Base-by-base conservation (phyloP, 2,797 vertebrate genomes). In the Phalloptychus januarius region DNA sequence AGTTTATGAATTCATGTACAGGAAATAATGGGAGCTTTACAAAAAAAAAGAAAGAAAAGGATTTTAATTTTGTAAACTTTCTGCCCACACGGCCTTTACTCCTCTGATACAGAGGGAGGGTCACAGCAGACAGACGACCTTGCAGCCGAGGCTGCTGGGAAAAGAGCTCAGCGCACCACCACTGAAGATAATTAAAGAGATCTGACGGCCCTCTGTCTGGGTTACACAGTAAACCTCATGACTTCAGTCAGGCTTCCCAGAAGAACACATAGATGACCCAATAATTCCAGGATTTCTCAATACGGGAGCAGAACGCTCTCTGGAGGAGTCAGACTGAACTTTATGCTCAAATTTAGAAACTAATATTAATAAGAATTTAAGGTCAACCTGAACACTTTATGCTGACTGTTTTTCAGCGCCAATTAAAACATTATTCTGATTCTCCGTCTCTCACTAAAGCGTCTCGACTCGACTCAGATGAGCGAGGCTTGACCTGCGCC, bases 401-500 rank as follows among this genome's bases (percentile, higher is more conserved):
- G n/a, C 31, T 45, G 46, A 20, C 20, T 54, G 20, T 23, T 11
- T 52, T 23, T 23, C n/a, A 72, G 44, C 10, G 56, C 72, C 70
- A 20, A 73, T 54, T 71, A 56, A 71, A 36, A 71, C 31, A 69
- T 46, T 11, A 0, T 23, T 33, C 58, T 45, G 52, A 78, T n/a
- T 33, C 25, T 79, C 65, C 52, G 63, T 33, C 7, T 40, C 25
- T 74, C 13, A 65, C 7, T 48, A 73, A 18, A n/a, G 50, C 1
- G n/a, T 63, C n/a, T n/a, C 25, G 46, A 70, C 46, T 69, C 28
- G 31, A 77, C 75, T 83, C 42, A 38, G 65, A 79, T 38, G 46
- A 8, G 76, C 69, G 54, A 82, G 42, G 76, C 71, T 25, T 93
- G 89, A 93, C 92, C 92, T 90, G 38, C 46, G 75, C 71, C 83